Conservation (phyloP, 2,113 vertebrate species). For the Turnix velox region DNA sequence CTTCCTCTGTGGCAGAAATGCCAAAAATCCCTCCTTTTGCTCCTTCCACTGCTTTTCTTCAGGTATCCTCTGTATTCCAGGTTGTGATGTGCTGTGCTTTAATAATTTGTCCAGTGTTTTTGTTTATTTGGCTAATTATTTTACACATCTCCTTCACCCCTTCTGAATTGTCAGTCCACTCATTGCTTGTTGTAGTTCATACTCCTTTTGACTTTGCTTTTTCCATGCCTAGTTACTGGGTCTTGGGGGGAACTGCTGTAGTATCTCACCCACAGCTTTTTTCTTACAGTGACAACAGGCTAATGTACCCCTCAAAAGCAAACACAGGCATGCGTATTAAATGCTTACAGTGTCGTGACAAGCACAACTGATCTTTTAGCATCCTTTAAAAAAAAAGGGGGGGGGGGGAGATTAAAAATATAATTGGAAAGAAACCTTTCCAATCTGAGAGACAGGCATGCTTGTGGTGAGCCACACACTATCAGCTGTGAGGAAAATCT, state of each 20-base stretch:
- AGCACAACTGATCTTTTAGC: not conserved
- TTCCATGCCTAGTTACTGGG: not conserved
- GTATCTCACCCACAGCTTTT: not conserved
- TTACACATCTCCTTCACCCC: not conserved
- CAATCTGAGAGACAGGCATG: not conserved
- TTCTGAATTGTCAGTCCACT: not conserved
- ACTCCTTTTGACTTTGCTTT: conserved; percentile 3
- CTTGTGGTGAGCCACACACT: not conserved
- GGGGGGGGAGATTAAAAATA: not conserved
- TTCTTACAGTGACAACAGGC: not conserved
- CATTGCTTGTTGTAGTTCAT: not conserved
- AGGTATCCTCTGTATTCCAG: not conserved
- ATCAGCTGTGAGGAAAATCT: not conserved
- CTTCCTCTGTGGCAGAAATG: not conserved
- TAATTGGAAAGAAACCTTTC: not conserved
- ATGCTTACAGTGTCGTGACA: not conserved
- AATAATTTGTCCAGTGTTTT: not conserved
- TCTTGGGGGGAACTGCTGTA: not conserved
- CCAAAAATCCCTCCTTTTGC: not conserved
- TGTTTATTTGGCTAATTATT: conserved; percentile 9
- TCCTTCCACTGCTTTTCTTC: not conserved
- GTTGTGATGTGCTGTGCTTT: not conserved
- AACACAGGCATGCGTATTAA: not conserved
- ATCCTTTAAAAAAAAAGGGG: not conserved
- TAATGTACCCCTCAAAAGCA: not conserved